These are phyloP conservation scores for Stenotaenia linearis DNA, from an alignment of 2,888 invertebrate species.

Conservation along the genomic window DNA sequence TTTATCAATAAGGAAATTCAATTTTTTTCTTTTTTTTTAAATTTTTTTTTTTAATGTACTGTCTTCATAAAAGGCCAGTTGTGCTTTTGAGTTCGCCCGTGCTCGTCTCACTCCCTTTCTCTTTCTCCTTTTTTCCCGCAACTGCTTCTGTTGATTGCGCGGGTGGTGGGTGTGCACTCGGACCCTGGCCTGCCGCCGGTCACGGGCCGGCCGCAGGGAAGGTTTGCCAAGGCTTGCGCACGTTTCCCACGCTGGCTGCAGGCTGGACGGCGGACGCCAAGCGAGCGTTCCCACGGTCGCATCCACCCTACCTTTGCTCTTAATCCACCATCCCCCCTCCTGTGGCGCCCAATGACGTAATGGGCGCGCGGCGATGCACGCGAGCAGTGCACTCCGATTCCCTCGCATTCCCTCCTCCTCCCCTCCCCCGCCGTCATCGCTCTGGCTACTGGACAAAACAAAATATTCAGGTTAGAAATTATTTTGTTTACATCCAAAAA, in stretches of 20 bases:
- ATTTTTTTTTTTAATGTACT: background rate
- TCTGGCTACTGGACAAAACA: background rate
- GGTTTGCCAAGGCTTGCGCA: slow-evolving; percentile 32
- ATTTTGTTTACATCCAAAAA: background rate
- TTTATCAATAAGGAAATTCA: slow-evolving; percentile 14
- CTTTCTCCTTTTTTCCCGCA: background rate
- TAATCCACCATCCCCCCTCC: background rate
- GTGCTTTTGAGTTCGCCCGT: background rate
- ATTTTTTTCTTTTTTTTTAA: background rate
- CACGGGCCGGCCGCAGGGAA: slow-evolving; percentile 30
- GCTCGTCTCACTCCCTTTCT: background rate
- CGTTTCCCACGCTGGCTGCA: slow-evolving; percentile 33
- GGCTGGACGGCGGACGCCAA: slow-evolving; percentile 31
- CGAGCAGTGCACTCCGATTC: slow-evolving; percentile 13
- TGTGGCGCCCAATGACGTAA: slow-evolving; percentile 17
- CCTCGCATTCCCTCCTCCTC: background rate
- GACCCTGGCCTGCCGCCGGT: slow-evolving; percentile 26
- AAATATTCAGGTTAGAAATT: background rate
- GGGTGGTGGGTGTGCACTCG: slow-evolving; percentile 16
- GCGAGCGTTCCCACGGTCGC: slow-evolving; percentile 28
- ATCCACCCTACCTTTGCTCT: slow-evolving; percentile 1
- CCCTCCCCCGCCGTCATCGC: slow-evolving; percentile 27
- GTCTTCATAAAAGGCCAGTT: background rate
- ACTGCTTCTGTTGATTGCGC: background rate
- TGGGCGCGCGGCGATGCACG: slow-evolving; percentile 26